Base-by-base conservation (phyloP, 2,797 vertebrate genomes). In the Phyllotis vaccarum region DNA sequence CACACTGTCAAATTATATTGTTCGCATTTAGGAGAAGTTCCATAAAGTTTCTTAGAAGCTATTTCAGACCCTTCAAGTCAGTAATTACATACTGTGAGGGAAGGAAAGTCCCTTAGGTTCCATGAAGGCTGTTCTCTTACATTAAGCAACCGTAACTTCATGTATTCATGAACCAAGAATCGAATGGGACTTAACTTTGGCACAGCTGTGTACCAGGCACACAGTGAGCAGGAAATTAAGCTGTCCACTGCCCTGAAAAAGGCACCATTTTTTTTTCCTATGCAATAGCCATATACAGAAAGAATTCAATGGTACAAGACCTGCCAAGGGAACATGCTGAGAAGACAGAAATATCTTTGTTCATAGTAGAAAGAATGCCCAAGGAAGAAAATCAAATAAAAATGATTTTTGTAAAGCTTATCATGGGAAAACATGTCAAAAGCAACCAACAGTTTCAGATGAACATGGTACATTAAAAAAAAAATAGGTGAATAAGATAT, bases 141-240 rank as follows among this genome's bases (percentile, higher is more conserved):
- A 17, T 74, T 16, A 27, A 49, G 34, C 3, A 10, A 49, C 3
- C 0, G 7, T 9, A 31, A 43, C 76, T 89, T 76, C 54, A 1
- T 16, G 29, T 62, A n/a, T 29, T 91, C 46, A 22, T 0, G 43
- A 49, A 31, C 31, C 58, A 40, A 40, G 17, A 34, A 16, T 14
- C 6, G 0, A 40, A 1, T 0, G 9, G 29, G 22, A 5, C 7
- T 2, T 21, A 13, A 13, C 24, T 1, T 0, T 0, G 37, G 22
- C 5, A 16, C 27, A 37, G 40, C 54, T n/a, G 24, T 0, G 16
- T 17, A 11, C 49, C 11, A 16, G 40, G n/a, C 17, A 3, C 1
- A 6, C 4, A 37, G 22, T 2, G 29, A 17, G 40, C 27, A 8
- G 0, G 22, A 7, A 22, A 68, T 27, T 5, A 16, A 58, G 14